Conservation (phyloP, 2,888 invertebrate genomes). For the Athalia circularis region DNA sequence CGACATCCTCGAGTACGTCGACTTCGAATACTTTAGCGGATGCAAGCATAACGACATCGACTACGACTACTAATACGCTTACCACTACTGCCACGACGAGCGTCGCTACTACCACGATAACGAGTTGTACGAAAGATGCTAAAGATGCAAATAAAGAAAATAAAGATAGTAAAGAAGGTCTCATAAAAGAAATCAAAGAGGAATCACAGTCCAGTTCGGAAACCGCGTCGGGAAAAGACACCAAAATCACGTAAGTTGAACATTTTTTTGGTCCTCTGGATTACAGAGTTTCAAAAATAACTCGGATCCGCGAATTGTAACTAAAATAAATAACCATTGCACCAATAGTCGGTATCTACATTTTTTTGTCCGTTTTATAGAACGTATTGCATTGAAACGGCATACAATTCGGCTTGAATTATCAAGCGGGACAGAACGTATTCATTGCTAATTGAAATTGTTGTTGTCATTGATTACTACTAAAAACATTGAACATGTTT, state of each 20-base stretch:
- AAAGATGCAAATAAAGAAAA: slow-evolving; percentile 78
- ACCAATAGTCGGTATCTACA: no score
- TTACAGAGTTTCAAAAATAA: no score
- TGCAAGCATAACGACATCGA: slow-evolving; percentile 53
- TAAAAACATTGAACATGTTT: not conserved
- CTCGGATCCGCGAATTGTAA: no score
- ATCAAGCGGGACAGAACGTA: not conserved
- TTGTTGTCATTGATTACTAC: not conserved
- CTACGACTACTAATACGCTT: slow-evolving; percentile 61
- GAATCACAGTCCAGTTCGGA: slow-evolving; percentile 66
- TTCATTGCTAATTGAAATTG: not conserved
- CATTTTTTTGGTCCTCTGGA: no score
- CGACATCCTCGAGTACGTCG: slow-evolving; percentile 61
- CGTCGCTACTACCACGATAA: slow-evolving; percentile 53
- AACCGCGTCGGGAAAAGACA: slow-evolving; percentile 61
- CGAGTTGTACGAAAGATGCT: slow-evolving; percentile 66
- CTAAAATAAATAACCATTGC: no score
- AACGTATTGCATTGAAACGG: no score
- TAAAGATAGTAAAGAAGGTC: slow-evolving; percentile 77
- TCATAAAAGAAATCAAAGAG: slow-evolving; percentile 65
- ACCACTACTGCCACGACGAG: slow-evolving; percentile 59
- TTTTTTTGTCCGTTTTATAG: no score
- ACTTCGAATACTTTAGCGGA: slow-evolving; percentile 52
- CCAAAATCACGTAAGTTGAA: slow-evolving; percentile 64
- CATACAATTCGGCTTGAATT: no score